Conservation (phyloP, 2,113 vertebrate genomes). For the Cyprinodon variegatus region DNA sequence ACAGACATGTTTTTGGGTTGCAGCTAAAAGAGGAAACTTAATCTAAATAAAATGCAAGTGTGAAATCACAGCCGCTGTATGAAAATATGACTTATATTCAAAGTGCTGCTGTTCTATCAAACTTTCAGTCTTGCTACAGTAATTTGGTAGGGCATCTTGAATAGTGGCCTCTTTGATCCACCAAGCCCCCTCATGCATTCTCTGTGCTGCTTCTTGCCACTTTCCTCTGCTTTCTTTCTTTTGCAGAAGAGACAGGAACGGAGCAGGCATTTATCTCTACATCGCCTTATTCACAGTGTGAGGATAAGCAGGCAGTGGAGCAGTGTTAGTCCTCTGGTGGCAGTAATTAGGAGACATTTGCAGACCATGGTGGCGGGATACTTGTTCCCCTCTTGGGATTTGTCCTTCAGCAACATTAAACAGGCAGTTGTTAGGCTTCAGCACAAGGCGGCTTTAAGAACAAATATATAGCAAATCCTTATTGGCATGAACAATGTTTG, state of each 20-base stretch:
- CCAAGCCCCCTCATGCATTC: slow-evolving; percentile 30
- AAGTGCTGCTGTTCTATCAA: slow-evolving; percentile 41
- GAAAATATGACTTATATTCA: slow-evolving; percentile 44
- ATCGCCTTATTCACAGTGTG: slow-evolving; percentile 50
- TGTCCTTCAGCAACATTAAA: slow-evolving; percentile 77
- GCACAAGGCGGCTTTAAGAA: slow-evolving; percentile 46
- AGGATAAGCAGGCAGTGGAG: slow-evolving; percentile 49
- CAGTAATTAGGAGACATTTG: slow-evolving; percentile 74
- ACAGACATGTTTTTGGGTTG: slow-evolving; percentile 55
- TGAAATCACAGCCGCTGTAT: slow-evolving; percentile 38
- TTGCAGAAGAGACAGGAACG: slow-evolving; percentile 12
- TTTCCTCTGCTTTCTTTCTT: slow-evolving; percentile 18
- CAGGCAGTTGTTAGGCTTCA: slow-evolving; percentile 64
- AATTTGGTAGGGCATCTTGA: slow-evolving; percentile 35
- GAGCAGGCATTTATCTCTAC: slow-evolving; percentile 53
- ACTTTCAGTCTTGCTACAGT: slow-evolving; percentile 29
- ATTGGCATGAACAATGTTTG: slow-evolving; percentile 51
- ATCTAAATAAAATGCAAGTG: slow-evolving; percentile 49
- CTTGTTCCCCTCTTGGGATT: slow-evolving; percentile 67
- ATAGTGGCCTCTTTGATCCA: slow-evolving; percentile 61
- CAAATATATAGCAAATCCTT: slow-evolving; percentile 57
- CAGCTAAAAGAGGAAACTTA: slow-evolving; percentile 55
- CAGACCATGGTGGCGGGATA: slow-evolving; percentile 65
- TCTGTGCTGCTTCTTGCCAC: slow-evolving; percentile 20
- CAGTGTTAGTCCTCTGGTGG: slow-evolving; percentile 72